Percentiles rank a stretch among this genome's conserved stretches.
phyloP scores from a whole-genome alignment of 1,140 invertebrate species.

The Leptinotarsa undecemlineata region DNA sequence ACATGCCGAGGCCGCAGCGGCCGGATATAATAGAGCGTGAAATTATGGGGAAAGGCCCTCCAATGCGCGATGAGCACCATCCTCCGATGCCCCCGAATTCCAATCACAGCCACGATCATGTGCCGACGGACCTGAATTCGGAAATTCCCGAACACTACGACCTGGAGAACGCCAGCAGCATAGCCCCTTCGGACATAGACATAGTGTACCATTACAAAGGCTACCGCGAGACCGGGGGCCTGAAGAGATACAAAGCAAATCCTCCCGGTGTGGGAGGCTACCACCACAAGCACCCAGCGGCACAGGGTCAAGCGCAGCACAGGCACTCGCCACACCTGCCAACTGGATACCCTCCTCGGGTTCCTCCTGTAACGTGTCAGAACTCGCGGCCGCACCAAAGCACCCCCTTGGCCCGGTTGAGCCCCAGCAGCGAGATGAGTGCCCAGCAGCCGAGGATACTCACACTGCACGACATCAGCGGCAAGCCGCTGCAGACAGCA shows the following conservation, averaged over 20 bases:
- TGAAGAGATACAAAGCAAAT: slow-evolving; percentile 83
- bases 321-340: slow-evolving; percentile 72
- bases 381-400: slow-evolving; percentile 77
- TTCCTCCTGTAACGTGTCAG: slow-evolving; percentile 66
- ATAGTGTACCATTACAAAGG: slow-evolving; percentile 97
- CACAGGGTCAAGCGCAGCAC: slow-evolving; percentile 65
- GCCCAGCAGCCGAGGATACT: slow-evolving; percentile 88
- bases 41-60: slow-evolving; percentile 78
- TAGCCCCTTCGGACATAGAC: slow-evolving; percentile 96
- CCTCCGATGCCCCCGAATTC: slow-evolving; percentile 68
- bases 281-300: slow-evolving; percentile 76
- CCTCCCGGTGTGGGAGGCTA: slow-evolving; percentile 73
- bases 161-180: slow-evolving; percentile 94
- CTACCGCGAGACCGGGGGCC: slow-evolving; percentile 76
- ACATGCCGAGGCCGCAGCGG: slow-evolving; percentile 72
- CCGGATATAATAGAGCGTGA: slow-evolving; percentile 93
- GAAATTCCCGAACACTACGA: slow-evolving; percentile 96
- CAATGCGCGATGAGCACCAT: slow-evolving; percentile 76
- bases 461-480: slow-evolving; percentile 90
- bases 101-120: slow-evolving; percentile 70
- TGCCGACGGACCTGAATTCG: slow-evolving; percentile 69
- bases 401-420: slow-evolving; percentile 85
- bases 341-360: slow-evolving; percentile 68
- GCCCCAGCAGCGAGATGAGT: slow-evolving; percentile 89
- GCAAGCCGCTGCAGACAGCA: slow-evolving; percentile 86